Percentiles rank a stretch among this genome's conserved stretches.
Conservation (phyloP, 2,113 vertebrate genomes). For the Stictonetta naevosa region DNA sequence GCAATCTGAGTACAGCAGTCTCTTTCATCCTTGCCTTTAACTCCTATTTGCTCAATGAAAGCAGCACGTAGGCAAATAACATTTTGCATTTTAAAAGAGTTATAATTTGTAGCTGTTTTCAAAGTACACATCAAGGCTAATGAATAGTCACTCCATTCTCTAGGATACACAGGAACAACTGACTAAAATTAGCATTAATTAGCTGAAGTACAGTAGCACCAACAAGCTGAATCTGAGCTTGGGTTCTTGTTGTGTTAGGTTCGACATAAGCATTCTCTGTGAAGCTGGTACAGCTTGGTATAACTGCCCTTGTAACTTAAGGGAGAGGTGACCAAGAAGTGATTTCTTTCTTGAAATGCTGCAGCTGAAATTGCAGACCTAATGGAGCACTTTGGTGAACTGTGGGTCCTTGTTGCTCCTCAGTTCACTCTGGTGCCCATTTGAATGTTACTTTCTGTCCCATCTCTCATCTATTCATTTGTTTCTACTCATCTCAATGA, state of each 20-base stretch:
- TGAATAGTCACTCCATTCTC: constrained; percentile 47
- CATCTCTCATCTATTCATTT: background rate
- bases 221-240: background rate
- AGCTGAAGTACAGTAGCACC: background rate
- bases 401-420: background rate
- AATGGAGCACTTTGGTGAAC: background rate
- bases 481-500: background rate
- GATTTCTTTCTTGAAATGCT: background rate
- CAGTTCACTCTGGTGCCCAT: background rate
- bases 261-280: background rate
- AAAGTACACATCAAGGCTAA: constrained; percentile 52
- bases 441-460: background rate
- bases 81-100: constrained; percentile 65
- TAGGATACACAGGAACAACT: constrained; percentile 7
- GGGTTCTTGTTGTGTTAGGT: background rate
- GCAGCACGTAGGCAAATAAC: constrained; percentile 52
- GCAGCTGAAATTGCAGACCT: background rate
- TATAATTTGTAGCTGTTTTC: constrained; percentile 64
- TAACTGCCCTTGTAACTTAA: background rate
- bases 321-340: background rate
- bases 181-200: constrained; percentile 59
- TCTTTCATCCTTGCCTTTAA: constrained; percentile 28
- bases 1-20: background rate
- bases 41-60: constrained; percentile 46
- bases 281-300: background rate